phyloP scores from a whole-genome alignment of 2,888 invertebrate species.

The Lasioglossum vierecki region DNA sequence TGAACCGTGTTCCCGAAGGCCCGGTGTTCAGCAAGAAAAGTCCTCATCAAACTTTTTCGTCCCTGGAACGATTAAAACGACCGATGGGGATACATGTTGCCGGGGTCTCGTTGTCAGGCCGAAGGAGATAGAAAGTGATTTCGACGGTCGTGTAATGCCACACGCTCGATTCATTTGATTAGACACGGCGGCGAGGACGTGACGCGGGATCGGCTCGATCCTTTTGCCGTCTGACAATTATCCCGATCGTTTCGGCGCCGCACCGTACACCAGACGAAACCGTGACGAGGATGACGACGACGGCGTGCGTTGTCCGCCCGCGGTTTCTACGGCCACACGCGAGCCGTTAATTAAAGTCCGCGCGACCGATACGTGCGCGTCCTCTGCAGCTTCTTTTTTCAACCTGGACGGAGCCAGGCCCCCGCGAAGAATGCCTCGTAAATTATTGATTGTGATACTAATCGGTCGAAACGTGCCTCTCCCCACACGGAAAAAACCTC shows the following conservation, averaged over 20 bases:
- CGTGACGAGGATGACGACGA: slow-evolving; percentile 51
- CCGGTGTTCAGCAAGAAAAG: background rate
- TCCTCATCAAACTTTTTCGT: slow-evolving; percentile 14
- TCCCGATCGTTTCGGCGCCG: slow-evolving; percentile 47
- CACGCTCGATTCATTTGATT: slow-evolving; percentile 56
- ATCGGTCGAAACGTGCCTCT: slow-evolving; percentile 16
- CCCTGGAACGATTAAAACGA: background rate
- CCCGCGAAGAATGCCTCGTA: slow-evolving; percentile 37
- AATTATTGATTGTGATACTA: slow-evolving; percentile 51
- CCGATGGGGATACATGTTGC: background rate
- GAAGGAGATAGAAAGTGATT: slow-evolving; percentile 53
- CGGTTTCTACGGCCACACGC: slow-evolving; percentile 36
- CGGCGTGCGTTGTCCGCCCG: background rate
- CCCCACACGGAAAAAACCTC: background rate
- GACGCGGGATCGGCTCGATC: slow-evolving; percentile 44
- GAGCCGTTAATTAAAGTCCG: slow-evolving; percentile 47
- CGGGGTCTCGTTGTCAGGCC: slow-evolving; percentile 10
- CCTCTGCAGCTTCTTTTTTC: background rate
- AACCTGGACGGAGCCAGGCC: background rate
- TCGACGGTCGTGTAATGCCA: slow-evolving; percentile 54
- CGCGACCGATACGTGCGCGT: slow-evolving; percentile 16
- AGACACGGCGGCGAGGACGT: slow-evolving; percentile 56
- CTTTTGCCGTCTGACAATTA: slow-evolving; percentile 52
- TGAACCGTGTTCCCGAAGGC: background rate
- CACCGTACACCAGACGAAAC: slow-evolving; percentile 24